Conservation (phyloP, 2,113 vertebrate species). For the Actinemys pallida region DNA sequence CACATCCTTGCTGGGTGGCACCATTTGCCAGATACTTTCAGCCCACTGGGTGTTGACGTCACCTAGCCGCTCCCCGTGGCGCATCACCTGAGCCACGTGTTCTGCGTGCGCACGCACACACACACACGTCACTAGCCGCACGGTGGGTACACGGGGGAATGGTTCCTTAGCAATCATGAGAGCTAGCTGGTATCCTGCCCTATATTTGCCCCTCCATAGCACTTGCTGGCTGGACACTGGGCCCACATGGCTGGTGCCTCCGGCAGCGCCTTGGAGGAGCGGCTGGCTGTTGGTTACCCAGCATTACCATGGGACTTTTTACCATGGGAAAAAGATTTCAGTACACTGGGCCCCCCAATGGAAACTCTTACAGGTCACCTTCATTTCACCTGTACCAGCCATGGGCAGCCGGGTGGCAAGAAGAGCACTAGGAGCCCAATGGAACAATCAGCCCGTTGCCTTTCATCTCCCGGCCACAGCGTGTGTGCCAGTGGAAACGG, state of each 20-base stretch:
- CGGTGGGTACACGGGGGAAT: too few species aligned
- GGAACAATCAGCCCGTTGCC: not conserved
- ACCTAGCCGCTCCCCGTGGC: too few species aligned
- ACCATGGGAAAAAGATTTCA: not conserved
- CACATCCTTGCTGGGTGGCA: too few species aligned
- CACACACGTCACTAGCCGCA: too few species aligned
- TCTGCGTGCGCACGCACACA: too few species aligned
- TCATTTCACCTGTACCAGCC: not conserved
- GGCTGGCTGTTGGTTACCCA: too few species aligned
- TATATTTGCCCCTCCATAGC: not conserved
- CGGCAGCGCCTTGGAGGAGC: too few species aligned
- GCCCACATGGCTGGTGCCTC: not conserved
- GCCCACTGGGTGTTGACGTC: too few species aligned
- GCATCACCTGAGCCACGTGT: too few species aligned
- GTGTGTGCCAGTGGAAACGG: accelerated
- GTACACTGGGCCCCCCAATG: not conserved
- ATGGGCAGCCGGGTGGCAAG: too few species aligned
- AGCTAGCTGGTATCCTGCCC: not conserved
- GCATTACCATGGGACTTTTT: not conserved
- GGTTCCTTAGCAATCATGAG: too few species aligned
- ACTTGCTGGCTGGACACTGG: not conserved
- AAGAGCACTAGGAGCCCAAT: not conserved
- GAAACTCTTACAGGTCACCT: not conserved
- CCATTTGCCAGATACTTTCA: too few species aligned
- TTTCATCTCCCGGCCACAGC: not conserved